Percentiles rank a stretch among this genome's conserved stretches.
These are phyloP conservation scores for Chionomys nivalis DNA, from an alignment of 2,113 vertebrate genomes.

Conservation along the genomic window DNA sequence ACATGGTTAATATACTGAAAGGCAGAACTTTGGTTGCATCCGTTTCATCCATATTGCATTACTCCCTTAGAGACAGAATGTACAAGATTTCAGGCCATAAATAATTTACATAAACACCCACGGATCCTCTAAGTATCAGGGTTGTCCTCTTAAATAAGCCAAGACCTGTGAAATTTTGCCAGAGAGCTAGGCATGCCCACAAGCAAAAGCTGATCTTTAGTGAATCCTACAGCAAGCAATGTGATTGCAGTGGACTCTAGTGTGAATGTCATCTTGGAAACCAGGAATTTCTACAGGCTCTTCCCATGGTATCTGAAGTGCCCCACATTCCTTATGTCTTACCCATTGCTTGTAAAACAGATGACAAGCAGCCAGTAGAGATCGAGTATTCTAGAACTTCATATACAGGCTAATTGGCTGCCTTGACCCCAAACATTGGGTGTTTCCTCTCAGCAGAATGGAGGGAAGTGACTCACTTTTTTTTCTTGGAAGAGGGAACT, in stretches of 20 bases:
- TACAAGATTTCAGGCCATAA: constrained; percentile 80
- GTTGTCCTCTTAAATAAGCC: constrained; percentile 77
- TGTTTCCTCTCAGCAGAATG: neutral
- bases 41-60: constrained; percentile 83
- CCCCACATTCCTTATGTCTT: neutral
- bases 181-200: constrained; percentile 1
- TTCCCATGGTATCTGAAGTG: neutral
- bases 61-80: constrained; percentile 81
- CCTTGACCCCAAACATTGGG: neutral
- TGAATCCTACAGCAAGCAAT: neutral
- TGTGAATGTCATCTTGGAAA: neutral
- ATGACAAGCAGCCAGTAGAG: neutral
- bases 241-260: neutral
- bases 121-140: constrained; percentile 69
- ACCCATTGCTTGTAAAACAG: neutral
- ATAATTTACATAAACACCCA: constrained; percentile 83
- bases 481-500: neutral
- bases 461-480: neutral
- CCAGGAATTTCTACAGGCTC: neutral
- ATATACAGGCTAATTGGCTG: neutral
- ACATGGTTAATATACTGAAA: constrained; percentile 76
- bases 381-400: neutral
- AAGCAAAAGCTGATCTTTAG: constrained; percentile 22
- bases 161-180: constrained; percentile 68
- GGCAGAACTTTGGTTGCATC: constrained; percentile 81